Conservation (phyloP, 1,140 invertebrate species). For the Pseudomyrmex flavicornis region DNA sequence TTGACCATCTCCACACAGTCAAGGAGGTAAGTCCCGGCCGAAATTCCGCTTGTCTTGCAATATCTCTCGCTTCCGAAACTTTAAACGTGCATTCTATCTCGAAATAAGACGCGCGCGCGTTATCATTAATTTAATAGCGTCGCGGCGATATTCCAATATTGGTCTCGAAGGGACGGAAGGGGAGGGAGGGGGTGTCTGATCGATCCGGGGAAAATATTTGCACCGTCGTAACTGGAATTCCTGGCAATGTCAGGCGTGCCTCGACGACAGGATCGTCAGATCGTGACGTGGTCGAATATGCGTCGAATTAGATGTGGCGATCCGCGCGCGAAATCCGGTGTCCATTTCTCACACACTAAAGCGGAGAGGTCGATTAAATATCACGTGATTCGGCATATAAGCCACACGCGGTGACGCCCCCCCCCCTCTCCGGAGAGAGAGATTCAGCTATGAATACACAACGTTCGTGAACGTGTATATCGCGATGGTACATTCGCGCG, state of each 20-base stretch:
- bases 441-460: slow-evolving; percentile 18
- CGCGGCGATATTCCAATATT: slow-evolving; percentile 78
- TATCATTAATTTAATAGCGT: slow-evolving; percentile 76
- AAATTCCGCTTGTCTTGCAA: background rate
- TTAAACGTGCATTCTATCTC: background rate
- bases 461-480: slow-evolving; percentile 7
- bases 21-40: too few species aligned
- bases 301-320: slow-evolving; percentile 30
- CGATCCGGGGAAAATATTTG: slow-evolving; percentile 70
- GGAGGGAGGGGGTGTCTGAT: slow-evolving; percentile 59
- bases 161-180: background rate
- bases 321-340: background rate
- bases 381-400: slow-evolving; percentile 11
- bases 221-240: slow-evolving; percentile 48
- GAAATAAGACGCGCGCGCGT: slow-evolving; percentile 16
- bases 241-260: slow-evolving; percentile 37
- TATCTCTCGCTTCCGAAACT: slow-evolving; percentile 39
- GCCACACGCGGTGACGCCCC: background rate
- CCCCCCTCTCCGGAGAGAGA: too few species aligned
- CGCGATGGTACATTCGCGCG: background rate
- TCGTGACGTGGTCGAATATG: slow-evolving; percentile 37
- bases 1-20: background rate
- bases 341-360: background rate
- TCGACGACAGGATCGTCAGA: slow-evolving; percentile 31
- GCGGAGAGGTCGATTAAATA: slow-evolving; percentile 22